Conservation (phyloP, 2,888 invertebrate species). For the Rhingia campestris region DNA sequence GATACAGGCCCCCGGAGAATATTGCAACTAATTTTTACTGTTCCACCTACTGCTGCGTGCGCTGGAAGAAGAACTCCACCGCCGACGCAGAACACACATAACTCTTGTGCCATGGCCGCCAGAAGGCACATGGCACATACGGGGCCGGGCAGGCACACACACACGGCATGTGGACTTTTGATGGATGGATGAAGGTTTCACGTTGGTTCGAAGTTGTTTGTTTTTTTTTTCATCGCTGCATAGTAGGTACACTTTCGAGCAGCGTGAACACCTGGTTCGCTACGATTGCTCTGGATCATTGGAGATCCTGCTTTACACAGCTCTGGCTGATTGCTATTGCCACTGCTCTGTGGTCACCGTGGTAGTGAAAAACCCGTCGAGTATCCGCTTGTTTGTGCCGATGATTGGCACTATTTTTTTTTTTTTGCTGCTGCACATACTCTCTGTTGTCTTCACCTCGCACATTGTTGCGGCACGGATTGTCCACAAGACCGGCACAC, state of each 20-base stretch:
- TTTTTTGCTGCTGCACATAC: neutral
- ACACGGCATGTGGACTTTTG: conserved; percentile 61
- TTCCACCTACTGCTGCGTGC: conserved; percentile 72
- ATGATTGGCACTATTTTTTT: conserved; percentile 59
- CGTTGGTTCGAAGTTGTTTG: conserved; percentile 42
- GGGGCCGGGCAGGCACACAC: conserved; percentile 26
- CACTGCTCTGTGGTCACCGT: conserved; percentile 54
- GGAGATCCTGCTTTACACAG: conserved; percentile 64
- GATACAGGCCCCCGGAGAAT: conserved; percentile 43
- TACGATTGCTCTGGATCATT: conserved; percentile 71
- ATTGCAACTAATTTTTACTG: conserved; percentile 69
- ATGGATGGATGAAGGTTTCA: conserved; percentile 69
- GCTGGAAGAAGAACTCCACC: conserved; percentile 50
- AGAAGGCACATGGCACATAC: conserved; percentile 21
- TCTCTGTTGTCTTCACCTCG: conserved; percentile 47
- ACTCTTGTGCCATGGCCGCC: conserved; percentile 35
- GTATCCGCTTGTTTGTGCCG: conserved; percentile 70
- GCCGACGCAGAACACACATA: conserved; percentile 65
- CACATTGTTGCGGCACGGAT: conserved; percentile 36
- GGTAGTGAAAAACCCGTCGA: conserved; percentile 69
- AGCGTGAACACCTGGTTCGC: conserved; percentile 69
- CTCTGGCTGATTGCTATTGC: conserved; percentile 20
- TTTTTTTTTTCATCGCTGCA: conserved; percentile 4
- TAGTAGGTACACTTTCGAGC: conserved; percentile 56
- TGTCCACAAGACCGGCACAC: conserved; percentile 14